Conservation (phyloP, 2,113 vertebrate species). For the Sturnira hondurensis region DNA sequence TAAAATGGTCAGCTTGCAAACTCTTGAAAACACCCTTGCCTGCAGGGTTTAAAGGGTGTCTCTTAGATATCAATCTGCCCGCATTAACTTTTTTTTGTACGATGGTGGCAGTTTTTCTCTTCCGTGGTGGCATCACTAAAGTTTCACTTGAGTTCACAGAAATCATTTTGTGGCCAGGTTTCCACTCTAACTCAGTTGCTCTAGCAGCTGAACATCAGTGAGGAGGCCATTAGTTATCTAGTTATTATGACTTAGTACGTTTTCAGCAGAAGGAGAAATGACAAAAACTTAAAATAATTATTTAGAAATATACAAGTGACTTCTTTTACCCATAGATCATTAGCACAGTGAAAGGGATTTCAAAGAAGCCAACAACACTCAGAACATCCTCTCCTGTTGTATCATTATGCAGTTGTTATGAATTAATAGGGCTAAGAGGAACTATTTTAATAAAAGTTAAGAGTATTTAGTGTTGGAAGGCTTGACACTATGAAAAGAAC, state of each 20-base stretch:
- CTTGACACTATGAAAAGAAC: slow-evolving; percentile 4
- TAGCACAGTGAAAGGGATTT: slow-evolving; percentile 37
- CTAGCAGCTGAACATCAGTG: slow-evolving; percentile 60
- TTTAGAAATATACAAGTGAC: slow-evolving; percentile 55
- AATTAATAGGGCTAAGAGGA: neutral
- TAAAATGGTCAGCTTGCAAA: slow-evolving; percentile 69
- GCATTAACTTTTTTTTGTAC: slow-evolving; percentile 56
- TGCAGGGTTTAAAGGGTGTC: slow-evolving; percentile 65
- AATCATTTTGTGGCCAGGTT: slow-evolving; percentile 68
- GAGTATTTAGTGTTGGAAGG: neutral
- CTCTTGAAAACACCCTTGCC: slow-evolving; percentile 73
- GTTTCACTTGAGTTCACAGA: slow-evolving; percentile 70
- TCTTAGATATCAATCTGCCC: slow-evolving; percentile 56
- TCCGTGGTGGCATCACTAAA: slow-evolving; percentile 69
- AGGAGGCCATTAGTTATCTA: slow-evolving; percentile 70
- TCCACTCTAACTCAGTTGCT: slow-evolving; percentile 54
- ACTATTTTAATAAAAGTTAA: slow-evolving; percentile 44
- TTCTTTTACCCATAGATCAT: slow-evolving; percentile 43
- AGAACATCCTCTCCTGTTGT: neutral
- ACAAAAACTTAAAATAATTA: slow-evolving; percentile 68
- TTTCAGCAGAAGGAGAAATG: slow-evolving; percentile 60
- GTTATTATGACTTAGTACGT: slow-evolving; percentile 64
- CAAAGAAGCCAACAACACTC: slow-evolving; percentile 40
- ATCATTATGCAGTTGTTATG: slow-evolving; percentile 25
- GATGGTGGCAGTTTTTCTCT: slow-evolving; percentile 62